Evolutionary conservation across 2,888 invertebrate species (phyloP), one percentile per base, ranked within the genome.

Genomic region (Bombylius major): DNA sequence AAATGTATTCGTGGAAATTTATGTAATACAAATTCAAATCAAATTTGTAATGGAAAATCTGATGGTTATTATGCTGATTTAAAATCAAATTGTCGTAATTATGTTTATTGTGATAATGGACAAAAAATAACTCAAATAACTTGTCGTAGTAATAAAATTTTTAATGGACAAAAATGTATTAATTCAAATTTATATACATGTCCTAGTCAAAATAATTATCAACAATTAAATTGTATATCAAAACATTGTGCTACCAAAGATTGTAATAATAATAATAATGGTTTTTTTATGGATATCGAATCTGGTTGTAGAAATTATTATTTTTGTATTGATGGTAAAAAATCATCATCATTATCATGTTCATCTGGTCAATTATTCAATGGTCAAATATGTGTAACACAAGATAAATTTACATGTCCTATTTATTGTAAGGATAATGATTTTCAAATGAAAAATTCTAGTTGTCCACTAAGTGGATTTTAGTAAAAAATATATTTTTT

Each of bases 21-120:
- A 14, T 61, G 61, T 46, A 68, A 69, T 5, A 63, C 8, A 12
- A 46, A 69, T 7, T 63, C 66, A 5, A 62, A 65, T 47, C 67
- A 72, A 8, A 48, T 59, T 23, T 82, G 82, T 65, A 65, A 70
- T 5, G 76, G 75, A 1, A 75, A 77, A 55, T 62, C 75, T 4
- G 77, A 81, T 62, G 82, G 82, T 1, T 82, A 82, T 64, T 79
- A 81, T 62, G 72, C 77, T 0, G 81, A 82, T 63, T 63, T 76
- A 11, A 73, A 76, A 55, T 76, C 79, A 1, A 76, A 75, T 59
- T 81, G 81, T 62, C 76, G 76, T 60, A 79, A 79, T 63, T 82
- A 81, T 66, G 79, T 78, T 64, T 82, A 78, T 69, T 82, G 82
- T 68, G 75, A 78, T 60, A 76, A 78, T 44, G 77, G 77, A 1